Percentiles rank a stretch among this genome's conserved stretches.
Evolutionary conservation across 2,888 invertebrate species (phyloP).

Genomic region (Sepiola atlantica): DNA sequence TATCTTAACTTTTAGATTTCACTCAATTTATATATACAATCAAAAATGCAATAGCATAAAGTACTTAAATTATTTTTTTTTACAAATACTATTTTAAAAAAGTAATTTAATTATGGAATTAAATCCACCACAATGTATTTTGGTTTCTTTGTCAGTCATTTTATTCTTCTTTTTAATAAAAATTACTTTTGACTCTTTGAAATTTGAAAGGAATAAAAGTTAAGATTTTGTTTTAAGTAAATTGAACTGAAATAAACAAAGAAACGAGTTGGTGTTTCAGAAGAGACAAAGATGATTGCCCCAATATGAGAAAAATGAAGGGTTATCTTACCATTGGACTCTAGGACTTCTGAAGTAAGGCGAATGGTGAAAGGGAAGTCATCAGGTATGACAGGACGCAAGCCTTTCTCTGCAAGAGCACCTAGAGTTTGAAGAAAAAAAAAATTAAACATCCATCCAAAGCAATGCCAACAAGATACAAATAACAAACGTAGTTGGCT

Average conservation of each 20-base stretch:
- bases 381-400: constrained; percentile 87
- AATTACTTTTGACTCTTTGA: too few relatives aligned
- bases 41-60: too few relatives aligned
- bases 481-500: background rate
- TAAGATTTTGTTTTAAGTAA: background rate
- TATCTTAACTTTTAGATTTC: too few relatives aligned
- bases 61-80: too few relatives aligned
- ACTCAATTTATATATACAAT: too few relatives aligned
- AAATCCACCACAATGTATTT: too few relatives aligned
- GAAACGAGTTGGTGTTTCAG: background rate
- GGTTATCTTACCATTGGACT: constrained; percentile 87
- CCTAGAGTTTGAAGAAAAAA: constrained; percentile 74
- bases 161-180: too few relatives aligned
- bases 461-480: background rate
- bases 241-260: background rate
- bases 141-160: too few relatives aligned
- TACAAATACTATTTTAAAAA: too few relatives aligned
- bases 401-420: constrained; percentile 92
- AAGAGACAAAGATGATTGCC: background rate
- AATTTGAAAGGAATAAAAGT: too few relatives aligned
- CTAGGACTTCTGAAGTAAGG: constrained; percentile 86
- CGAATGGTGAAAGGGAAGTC: constrained; percentile 92
- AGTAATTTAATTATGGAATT: too few relatives aligned
- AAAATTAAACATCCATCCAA: background rate
- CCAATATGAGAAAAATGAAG: background rate